These are phyloP conservation scores for Buathra laborator DNA, from an alignment of 2,888 invertebrate species.

Conservation along the genomic window DNA sequence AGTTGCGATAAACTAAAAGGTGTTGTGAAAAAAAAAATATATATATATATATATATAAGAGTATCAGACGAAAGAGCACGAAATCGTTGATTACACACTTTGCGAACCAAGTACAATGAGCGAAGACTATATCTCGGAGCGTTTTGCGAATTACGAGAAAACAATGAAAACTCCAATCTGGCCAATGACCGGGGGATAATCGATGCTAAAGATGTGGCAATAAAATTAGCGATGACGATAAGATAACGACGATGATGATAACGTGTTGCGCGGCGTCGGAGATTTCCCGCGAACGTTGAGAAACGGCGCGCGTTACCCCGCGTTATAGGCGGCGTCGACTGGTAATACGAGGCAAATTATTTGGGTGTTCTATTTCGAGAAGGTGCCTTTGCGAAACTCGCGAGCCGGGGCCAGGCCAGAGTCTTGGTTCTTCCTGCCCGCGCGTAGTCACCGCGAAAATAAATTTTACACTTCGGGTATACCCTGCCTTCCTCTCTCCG, in stretches of 20 bases:
- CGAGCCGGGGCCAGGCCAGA: constrained; percentile 78
- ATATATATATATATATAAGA: too few relatives aligned
- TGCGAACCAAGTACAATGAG: too few relatives aligned
- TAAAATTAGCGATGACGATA: neutral
- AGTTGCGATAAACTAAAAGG: too few relatives aligned
- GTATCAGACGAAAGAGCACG: too few relatives aligned
- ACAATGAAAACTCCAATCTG: too few relatives aligned
- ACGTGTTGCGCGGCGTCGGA: constrained; percentile 45
- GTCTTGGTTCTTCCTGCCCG: constrained; percentile 70
- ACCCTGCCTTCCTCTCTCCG: constrained; percentile 11
- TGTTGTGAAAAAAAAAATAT: too few relatives aligned
- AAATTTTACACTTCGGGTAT: constrained; percentile 77
- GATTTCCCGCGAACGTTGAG: constrained; percentile 57
- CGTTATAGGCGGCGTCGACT: constrained; percentile 71
- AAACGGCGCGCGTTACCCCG: constrained; percentile 37
- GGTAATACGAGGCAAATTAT: constrained; percentile 85
- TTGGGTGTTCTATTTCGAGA: constrained; percentile 85
- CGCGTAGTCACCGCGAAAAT: constrained; percentile 80
- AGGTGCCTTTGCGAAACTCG: constrained; percentile 85
- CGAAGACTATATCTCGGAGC: too few relatives aligned
- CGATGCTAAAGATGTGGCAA: too few relatives aligned
- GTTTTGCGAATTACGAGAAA: too few relatives aligned
- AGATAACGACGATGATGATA: constrained; percentile 48
- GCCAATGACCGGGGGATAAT: too few relatives aligned
- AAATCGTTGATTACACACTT: too few relatives aligned